Percentiles rank a stretch among this genome's conserved stretches.
Evolutionary conservation across 2,797 vertebrate genomes (phyloP).

Genomic region (Oophaga sylvatica): DNA sequence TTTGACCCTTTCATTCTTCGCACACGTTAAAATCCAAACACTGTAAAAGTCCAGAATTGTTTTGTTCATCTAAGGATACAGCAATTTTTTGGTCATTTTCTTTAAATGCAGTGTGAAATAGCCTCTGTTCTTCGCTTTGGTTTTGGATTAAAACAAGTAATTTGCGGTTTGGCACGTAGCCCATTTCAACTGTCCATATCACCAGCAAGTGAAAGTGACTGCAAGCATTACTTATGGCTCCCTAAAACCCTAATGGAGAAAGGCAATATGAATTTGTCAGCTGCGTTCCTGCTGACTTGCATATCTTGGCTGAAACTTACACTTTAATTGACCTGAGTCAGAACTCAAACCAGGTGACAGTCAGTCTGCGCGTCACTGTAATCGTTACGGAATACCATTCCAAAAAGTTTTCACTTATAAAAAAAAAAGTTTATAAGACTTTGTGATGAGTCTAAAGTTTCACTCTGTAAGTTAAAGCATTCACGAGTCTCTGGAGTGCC

Average conservation of each 20-base stretch:
- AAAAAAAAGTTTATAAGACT: slow-evolving; percentile 15
- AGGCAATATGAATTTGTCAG: slow-evolving; percentile 61
- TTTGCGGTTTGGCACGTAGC: slow-evolving; percentile 47
- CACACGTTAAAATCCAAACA: not conserved
- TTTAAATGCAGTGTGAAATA: slow-evolving; percentile 50
- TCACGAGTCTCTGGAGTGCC: not conserved
- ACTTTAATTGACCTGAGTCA: slow-evolving; percentile 62
- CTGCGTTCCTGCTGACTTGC: slow-evolving; percentile 56
- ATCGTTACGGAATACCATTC: slow-evolving; percentile 29
- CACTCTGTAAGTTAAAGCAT: not conserved
- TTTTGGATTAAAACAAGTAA: slow-evolving; percentile 57
- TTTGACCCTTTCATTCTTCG: not conserved
- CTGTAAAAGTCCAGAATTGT: not conserved
- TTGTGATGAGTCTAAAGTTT: slow-evolving; percentile 2
- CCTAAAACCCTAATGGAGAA: slow-evolving; percentile 60
- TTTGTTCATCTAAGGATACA: slow-evolving; percentile 1
- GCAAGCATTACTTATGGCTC: slow-evolving; percentile 54
- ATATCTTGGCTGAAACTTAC: slow-evolving; percentile 59
- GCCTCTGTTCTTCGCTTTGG: slow-evolving; percentile 35
- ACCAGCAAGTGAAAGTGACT: slow-evolving; percentile 52
- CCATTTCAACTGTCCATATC: slow-evolving; percentile 48
- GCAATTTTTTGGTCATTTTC: slow-evolving; percentile 30
- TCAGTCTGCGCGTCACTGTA: slow-evolving; percentile 50
- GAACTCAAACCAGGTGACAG: slow-evolving; percentile 58
- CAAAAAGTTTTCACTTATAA: slow-evolving; percentile 29